Evolutionary conservation across 53 echinoderm and acorn worm genomes (phyloP), one percentile per base, ranked within the genome.

Genomic region (Crossaster papposus): DNA sequence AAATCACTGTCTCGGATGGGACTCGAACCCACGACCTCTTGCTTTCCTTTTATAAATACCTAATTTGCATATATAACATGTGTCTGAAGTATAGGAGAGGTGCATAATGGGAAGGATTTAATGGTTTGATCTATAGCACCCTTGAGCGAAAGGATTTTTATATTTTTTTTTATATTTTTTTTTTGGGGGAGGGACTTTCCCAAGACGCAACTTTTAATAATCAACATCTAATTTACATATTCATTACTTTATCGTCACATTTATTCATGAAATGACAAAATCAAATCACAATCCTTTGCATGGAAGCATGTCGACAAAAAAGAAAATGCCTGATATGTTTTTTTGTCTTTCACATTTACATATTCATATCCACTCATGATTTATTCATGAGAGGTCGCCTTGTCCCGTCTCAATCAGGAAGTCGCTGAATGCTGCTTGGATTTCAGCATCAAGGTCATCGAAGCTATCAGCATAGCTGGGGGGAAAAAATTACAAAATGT

Each of bases 361-460:
- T 80, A 22, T 30, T 52, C n/a, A n/a, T n/a, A n/a, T n/a, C 31
- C 22, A 55, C 30, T 54, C 38, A 75, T 85, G 54, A 17, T 20
- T 72, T 73, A 75, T 58, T 85, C 58, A 83, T 13, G 71, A 72
- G 53, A 30, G 23, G 63, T 85, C 93, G 1, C 85, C 90, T 52
- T 89, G 93, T 44, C 93, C 93, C n/a, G 81, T 85, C 36, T 89
- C 93, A 7, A 84, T 79, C 6, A 93, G 90, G 79, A 87, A 87
- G 87, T 87, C 87, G 36, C 77, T 87, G 77, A 87, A 87, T 34
- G 87, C 87, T 15, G 76, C 77, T 77, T 87, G 87, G 33, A 87
- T 87, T 55, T 87, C 87, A 33, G 87, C 87, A 51, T 87, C 87
- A 37, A 87, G 29, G 11, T 87, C 87, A 18, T 87, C 87, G 13